Evolutionary conservation across 2,888 invertebrate genomes (phyloP), one percentile per base, ranked within the genome.

Genomic region (Dioctria rufipes): DNA sequence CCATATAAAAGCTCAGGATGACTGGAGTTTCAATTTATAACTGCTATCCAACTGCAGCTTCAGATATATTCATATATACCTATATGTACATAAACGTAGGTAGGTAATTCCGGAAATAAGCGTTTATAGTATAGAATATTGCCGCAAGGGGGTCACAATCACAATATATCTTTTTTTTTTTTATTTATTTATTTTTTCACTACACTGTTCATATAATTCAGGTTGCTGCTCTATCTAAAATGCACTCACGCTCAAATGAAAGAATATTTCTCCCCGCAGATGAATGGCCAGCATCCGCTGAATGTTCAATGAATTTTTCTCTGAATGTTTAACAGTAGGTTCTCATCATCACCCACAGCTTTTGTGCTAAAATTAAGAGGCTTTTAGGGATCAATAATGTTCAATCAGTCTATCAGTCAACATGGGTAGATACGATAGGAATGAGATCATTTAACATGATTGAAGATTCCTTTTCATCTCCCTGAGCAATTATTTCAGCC

Each of bases 401-500:
- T 54, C 54, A 54, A 54, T 54, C 54, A 54, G n/a, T 11, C 54
- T 4, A 54, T 4, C 4, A n/a, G 54, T 25, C 25, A 25, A 25
- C 25, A 25, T 25, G 25, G 25, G 25, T 25, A 25, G 25, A 2
- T 25, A 25, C 1, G 25, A 25, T 25, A 25, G 11, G 3, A 11
- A 11, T 54, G 54, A n/a, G n/a, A 54, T 11, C 4, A 54, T 54
- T 54, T n/a, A 54, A 11, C 4, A 11, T n/a, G 54, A 54, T 8
- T 54, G n/a, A 54, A 11, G 54, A n/a, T n/a, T 54, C 54, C 54
- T 5, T 54, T 54, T 54, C 4, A 25, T 39, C 25, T 37, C 61
- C 37, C 39, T 61, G 1, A 61, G 39, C 39, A 39, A 61, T 39
- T 73, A 60, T 73, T 49, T 73, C 25, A 58, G 40, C 73, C 58